Evolutionary conservation across 2,888 invertebrate species (phyloP).

Genomic region (Mellilla xanthometata): DNA sequence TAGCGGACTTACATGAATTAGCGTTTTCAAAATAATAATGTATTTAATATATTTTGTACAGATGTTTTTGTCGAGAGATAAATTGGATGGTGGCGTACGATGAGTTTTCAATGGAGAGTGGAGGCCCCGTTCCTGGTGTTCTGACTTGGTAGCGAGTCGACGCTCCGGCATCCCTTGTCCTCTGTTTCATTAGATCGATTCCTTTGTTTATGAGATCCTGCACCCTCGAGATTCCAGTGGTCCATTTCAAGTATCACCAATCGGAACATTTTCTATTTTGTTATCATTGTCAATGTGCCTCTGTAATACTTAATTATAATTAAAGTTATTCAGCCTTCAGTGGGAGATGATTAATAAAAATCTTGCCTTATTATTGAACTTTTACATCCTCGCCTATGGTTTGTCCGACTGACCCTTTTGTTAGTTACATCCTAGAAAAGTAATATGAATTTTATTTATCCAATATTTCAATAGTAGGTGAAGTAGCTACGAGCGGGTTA

Average conservation of each 20-base stretch:
- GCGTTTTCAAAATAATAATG: conserved; percentile 72
- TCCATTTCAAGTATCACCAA: conserved; percentile 78
- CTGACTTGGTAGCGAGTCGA: conserved; percentile 52
- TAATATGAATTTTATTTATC: no score
- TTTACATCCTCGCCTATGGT: conserved; percentile 61
- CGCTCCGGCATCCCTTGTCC: conserved; percentile 46
- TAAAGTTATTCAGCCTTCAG: conserved; percentile 66
- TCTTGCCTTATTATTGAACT: conserved; percentile 74
- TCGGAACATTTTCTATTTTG: conserved; percentile 80
- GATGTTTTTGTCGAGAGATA: conserved; percentile 83
- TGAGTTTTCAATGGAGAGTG: conserved; percentile 79
- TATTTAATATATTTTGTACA: conserved; percentile 84
- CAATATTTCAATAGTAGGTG: no score
- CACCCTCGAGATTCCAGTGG: conserved; percentile 75
- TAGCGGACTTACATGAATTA: conserved; percentile 78
- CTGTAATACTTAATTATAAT: conserved; percentile 72
- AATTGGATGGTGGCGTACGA: conserved; percentile 82
- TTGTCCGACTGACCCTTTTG: no score
- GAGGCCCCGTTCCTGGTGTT: conserved; percentile 63
- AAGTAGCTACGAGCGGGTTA: no score
- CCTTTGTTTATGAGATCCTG: conserved; percentile 82
- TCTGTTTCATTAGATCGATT: conserved; percentile 62
- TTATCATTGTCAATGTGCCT: conserved; percentile 77
- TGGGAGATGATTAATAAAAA: conserved; percentile 75
- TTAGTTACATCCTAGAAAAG: no score